Conservation (phyloP, 1,140 invertebrate genomes). For the Megalonaias nervosa region DNA sequence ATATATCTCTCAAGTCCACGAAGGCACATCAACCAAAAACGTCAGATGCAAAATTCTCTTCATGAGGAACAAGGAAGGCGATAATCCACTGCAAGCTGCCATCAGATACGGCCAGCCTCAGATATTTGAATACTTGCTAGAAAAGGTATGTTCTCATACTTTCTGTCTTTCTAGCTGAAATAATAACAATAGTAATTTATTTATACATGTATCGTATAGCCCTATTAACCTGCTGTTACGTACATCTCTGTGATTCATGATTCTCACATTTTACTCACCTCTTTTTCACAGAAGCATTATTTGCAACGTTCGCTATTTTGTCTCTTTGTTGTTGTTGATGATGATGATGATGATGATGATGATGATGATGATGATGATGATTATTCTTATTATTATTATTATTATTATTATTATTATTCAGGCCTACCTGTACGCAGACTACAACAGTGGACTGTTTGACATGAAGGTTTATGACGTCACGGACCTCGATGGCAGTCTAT, state of each 20-base stretch:
- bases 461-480: slow-evolving; percentile 49
- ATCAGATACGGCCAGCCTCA: slow-evolving; percentile 42
- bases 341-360: too few relatives aligned
- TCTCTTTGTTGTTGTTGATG: too few relatives aligned
- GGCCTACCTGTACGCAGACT: slow-evolving; percentile 43
- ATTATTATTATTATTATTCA: background rate
- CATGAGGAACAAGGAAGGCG: slow-evolving; percentile 41
- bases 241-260: too few relatives aligned
- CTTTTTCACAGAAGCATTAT: too few relatives aligned
- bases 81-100: slow-evolving; percentile 49
- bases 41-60: slow-evolving; percentile 43
- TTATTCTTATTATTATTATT: too few relatives aligned
- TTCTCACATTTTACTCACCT: too few relatives aligned
- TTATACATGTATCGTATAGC: too few relatives aligned
- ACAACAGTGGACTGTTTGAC: slow-evolving; percentile 47
- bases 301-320: too few relatives aligned
- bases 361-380: too few relatives aligned
- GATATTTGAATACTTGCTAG: slow-evolving; percentile 47
- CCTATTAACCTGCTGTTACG: too few relatives aligned
- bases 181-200: too few relatives aligned
- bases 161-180: too few relatives aligned
- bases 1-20: background rate
- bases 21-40: background rate
- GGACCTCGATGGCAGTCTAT: slow-evolving; percentile 38
- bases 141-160: slow-evolving; percentile 31